Evolutionary conservation across 2,888 invertebrate genomes (phyloP).

Genomic region (Theristus sp.): DNA sequence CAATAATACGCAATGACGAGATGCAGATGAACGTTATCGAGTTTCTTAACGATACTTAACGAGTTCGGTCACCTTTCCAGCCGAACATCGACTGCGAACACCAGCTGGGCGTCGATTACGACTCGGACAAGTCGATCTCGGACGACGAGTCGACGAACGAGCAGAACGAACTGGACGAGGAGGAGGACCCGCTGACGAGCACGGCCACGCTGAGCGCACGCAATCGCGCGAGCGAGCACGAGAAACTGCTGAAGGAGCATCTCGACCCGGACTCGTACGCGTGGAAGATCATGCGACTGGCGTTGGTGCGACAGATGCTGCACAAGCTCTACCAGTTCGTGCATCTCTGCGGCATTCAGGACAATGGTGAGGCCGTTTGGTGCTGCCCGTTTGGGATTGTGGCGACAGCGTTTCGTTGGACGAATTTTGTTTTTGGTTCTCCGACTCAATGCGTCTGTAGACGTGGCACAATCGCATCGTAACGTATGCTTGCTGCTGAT

Average conservation of each 20-base stretch:
- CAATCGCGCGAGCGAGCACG: too few relatives aligned
- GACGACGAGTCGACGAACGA: constrained; percentile 56
- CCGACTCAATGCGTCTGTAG: too few relatives aligned
- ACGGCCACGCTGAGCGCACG: too few relatives aligned
- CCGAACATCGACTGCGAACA: constrained; percentile 5
- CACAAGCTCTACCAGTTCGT: constrained; percentile 69
- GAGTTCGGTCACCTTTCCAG: not conserved
- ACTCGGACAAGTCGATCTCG: constrained; percentile 43
- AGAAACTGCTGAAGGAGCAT: too few relatives aligned
- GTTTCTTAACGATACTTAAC: too few relatives aligned
- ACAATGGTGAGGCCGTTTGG: constrained; percentile 54
- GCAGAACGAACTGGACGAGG: constrained; percentile 15
- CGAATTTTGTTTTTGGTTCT: not conserved
- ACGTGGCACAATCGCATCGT: too few relatives aligned
- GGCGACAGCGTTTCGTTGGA: too few relatives aligned
- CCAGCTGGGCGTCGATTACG: constrained; percentile 48
- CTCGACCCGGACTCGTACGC: constrained; percentile 81
- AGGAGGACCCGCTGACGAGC: constrained; percentile 2
- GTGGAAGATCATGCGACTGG: constrained; percentile 79
- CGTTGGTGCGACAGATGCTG: constrained; percentile 63
- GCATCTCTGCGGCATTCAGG: constrained; percentile 66
- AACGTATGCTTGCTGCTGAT: too few relatives aligned
- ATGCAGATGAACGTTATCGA: too few relatives aligned
- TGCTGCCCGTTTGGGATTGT: too few relatives aligned
- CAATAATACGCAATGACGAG: too few relatives aligned